These are phyloP conservation scores for Clepsis dumicolana DNA, from an alignment of 2,888 invertebrate genomes.

Conservation along the genomic window DNA sequence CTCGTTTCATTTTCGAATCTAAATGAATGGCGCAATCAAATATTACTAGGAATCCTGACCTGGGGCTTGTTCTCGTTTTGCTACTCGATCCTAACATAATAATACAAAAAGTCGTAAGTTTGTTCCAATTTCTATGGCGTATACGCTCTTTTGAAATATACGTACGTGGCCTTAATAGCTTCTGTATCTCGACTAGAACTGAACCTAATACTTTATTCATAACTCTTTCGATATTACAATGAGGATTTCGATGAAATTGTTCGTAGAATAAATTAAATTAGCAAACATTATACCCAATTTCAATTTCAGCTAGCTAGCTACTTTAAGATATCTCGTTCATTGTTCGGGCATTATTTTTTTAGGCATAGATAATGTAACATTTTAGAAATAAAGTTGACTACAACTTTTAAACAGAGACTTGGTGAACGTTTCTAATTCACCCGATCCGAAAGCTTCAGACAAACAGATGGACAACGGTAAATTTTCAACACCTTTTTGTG, in stretches of 20 bases:
- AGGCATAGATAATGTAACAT: too few relatives aligned
- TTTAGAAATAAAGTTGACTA: too few relatives aligned
- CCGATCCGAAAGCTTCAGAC: too few relatives aligned
- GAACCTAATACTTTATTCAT: conserved; percentile 2
- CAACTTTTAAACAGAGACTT: too few relatives aligned
- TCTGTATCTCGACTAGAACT: neutral
- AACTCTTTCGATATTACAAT: neutral
- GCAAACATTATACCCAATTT: neutral
- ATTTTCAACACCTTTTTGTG: too few relatives aligned
- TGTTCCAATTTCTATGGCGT: neutral
- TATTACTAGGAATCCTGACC: conserved; percentile 7
- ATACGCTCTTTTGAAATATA: neutral
- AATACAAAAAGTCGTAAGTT: neutral
- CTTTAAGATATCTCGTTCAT: neutral
- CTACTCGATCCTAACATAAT: neutral
- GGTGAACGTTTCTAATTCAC: too few relatives aligned
- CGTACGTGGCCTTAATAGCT: neutral
- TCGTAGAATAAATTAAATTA: neutral
- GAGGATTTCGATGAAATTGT: neutral
- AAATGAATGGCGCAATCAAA: conserved; percentile 14
- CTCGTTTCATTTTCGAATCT: conserved; percentile 5
- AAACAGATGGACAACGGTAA: too few relatives aligned
- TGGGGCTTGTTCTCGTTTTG: neutral
- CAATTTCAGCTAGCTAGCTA: neutral
- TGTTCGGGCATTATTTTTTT: neutral